Conservation (phyloP, 2,888 invertebrate species). For the Hermodice carunculata region DNA sequence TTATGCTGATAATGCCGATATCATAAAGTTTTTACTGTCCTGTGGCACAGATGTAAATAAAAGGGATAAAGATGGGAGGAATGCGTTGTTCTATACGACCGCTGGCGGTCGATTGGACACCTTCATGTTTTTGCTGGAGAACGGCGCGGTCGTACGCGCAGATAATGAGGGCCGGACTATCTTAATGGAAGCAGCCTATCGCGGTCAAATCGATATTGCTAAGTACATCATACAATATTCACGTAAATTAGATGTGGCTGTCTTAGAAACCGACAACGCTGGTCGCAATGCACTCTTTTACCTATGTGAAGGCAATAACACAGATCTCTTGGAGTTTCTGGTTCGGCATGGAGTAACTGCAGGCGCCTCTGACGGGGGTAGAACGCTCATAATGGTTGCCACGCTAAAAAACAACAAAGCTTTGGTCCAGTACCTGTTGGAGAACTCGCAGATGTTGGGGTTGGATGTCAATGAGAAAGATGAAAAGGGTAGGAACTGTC, state of each 20-base stretch:
- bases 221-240: conserved; percentile 26
- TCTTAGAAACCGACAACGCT: conserved; percentile 17
- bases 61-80: conserved; percentile 37
- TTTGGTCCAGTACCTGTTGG: conserved; percentile 29
- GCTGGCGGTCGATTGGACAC: conserved; percentile 33
- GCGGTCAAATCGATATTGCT: conserved; percentile 30
- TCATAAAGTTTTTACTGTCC: conserved; percentile 33
- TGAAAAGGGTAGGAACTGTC: conserved; percentile 34
- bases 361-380: conserved; percentile 29
- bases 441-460: conserved; percentile 29
- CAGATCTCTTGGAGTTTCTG: conserved; percentile 22
- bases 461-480: conserved; percentile 38
- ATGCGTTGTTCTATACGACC: conserved; percentile 39
- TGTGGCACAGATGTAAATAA: conserved; percentile 19
- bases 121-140: conserved; percentile 30
- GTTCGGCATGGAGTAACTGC: conserved; percentile 17
- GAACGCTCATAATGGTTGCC: conserved; percentile 39
- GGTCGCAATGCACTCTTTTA: conserved; percentile 38
- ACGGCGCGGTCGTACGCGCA: conserved; percentile 21
- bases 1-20: conserved; percentile 35
- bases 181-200: conserved; percentile 39
- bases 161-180: conserved; percentile 34
- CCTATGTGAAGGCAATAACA: conserved; percentile 12
- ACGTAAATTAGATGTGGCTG: conserved; percentile 11
- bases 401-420: conserved; percentile 31